phyloP scores from a whole-genome alignment of 2,113 vertebrate genomes.

The Sturnus vulgaris region DNA sequence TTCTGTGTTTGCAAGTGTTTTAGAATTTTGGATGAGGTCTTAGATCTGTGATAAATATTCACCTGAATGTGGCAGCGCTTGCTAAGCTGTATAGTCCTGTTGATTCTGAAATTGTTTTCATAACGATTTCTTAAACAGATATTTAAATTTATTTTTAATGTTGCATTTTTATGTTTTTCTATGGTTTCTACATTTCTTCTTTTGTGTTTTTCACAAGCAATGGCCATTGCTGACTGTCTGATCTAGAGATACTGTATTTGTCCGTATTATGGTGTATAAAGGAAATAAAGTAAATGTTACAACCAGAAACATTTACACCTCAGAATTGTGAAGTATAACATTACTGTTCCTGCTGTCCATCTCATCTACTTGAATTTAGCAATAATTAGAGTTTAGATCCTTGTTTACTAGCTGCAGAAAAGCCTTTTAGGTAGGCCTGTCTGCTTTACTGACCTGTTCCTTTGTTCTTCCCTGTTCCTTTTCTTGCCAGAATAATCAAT shows the following conservation, averaged over 20 bases:
- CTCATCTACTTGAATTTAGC: neutral
- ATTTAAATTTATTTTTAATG: neutral
- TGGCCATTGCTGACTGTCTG: neutral
- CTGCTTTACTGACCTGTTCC: neutral
- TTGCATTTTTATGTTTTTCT: neutral
- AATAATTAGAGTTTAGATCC: neutral
- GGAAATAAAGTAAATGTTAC: neutral
- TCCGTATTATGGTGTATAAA: neutral
- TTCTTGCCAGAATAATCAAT: slow-evolving; percentile 83
- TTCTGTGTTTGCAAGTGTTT: neutral
- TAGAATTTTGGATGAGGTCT: neutral
- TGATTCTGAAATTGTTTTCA: neutral
- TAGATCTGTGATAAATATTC: neutral
- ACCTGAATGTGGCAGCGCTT: neutral
- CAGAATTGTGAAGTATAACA: neutral
- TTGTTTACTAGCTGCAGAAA: neutral
- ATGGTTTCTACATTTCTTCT: neutral
- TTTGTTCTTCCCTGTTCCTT: neutral
- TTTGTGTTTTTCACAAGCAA: neutral
- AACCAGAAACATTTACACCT: neutral
- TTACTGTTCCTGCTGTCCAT: neutral
- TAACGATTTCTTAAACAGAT: neutral
- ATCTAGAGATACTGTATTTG: neutral
- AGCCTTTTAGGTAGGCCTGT: neutral
- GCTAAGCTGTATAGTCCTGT: neutral